Conservation (phyloP, 1,140 invertebrate genomes). For the Plutomurus gul region DNA sequence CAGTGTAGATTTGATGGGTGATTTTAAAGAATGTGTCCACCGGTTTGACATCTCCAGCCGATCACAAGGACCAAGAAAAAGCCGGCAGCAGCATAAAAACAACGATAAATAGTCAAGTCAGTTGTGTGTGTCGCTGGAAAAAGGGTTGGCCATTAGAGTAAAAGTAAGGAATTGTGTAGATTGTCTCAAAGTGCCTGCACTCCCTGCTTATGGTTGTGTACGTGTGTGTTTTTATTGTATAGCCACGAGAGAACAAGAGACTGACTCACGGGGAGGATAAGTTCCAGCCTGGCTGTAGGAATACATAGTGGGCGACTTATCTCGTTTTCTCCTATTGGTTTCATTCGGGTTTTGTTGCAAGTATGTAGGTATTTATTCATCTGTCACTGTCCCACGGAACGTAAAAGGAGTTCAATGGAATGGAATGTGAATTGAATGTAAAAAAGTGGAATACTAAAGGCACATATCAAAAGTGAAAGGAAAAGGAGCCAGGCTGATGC, state of each 20-base stretch:
- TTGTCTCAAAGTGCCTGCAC: too few relatives aligned
- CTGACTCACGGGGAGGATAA: too few relatives aligned
- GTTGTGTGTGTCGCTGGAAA: neutral
- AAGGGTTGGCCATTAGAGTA: too few relatives aligned
- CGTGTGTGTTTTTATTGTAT: too few relatives aligned
- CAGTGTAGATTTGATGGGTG: slow-evolving; percentile 9
- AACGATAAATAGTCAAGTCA: neutral
- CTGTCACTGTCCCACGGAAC: slow-evolving; percentile 19
- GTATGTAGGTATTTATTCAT: slow-evolving; percentile 1
- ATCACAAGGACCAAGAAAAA: neutral
- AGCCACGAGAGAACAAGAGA: too few relatives aligned
- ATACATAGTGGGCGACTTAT: too few relatives aligned
- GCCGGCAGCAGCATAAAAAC: neutral
- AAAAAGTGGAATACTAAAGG: neutral
- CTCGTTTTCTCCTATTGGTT: too few relatives aligned
- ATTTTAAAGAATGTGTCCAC: neutral
- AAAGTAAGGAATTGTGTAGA: too few relatives aligned
- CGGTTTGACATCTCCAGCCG: neutral
- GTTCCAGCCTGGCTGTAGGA: too few relatives aligned
- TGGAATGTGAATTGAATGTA: slow-evolving; percentile 5
- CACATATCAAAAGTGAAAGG: neutral
- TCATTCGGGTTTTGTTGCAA: neutral
- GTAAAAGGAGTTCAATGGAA: slow-evolving; percentile 20
- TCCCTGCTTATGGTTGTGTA: too few relatives aligned
- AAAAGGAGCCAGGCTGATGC: neutral